phyloP scores from a whole-genome alignment of 2,888 invertebrate genomes.

The Hoplodrina ambigua region DNA sequence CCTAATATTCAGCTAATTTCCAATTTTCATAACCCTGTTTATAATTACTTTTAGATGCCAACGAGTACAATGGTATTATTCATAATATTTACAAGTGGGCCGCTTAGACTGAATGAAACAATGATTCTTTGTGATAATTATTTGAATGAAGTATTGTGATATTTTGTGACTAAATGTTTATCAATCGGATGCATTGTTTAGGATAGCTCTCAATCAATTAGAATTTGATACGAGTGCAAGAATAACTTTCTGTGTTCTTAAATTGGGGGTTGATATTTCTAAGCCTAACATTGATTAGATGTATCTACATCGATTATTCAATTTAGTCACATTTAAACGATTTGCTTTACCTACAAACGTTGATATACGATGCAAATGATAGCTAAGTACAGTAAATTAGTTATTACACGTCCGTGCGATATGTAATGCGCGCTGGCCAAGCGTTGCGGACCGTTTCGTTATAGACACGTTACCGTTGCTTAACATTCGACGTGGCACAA shows the following conservation, averaged over 20 bases:
- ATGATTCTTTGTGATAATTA: conserved; percentile 49
- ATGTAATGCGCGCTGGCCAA: conserved; percentile 69
- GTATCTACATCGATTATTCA: no score
- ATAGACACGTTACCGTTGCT: conserved; percentile 74
- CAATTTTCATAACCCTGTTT: background rate
- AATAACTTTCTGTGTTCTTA: background rate
- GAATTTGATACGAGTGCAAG: background rate
- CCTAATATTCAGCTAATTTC: background rate
- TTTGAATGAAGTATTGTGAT: conserved; percentile 53
- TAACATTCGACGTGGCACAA: conserved; percentile 59
- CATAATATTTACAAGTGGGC: conserved; percentile 25
- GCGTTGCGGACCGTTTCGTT: conserved; percentile 75
- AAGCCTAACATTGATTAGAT: no score
- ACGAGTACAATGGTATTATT: conserved; percentile 16
- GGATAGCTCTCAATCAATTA: conserved; percentile 16
- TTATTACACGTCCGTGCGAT: conserved; percentile 54
- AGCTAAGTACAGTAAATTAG: conserved; percentile 52
- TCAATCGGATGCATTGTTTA: conserved; percentile 29
- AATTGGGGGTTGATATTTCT: no score
- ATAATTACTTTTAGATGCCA: background rate
- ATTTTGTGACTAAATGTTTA: conserved; percentile 25
- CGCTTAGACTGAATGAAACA: conserved; percentile 43
- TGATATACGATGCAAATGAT: conserved; percentile 34
- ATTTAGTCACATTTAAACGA: background rate
- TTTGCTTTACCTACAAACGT: background rate